Conservation (phyloP, 2,888 invertebrate genomes). For the Lasius fuliginosus region DNA sequence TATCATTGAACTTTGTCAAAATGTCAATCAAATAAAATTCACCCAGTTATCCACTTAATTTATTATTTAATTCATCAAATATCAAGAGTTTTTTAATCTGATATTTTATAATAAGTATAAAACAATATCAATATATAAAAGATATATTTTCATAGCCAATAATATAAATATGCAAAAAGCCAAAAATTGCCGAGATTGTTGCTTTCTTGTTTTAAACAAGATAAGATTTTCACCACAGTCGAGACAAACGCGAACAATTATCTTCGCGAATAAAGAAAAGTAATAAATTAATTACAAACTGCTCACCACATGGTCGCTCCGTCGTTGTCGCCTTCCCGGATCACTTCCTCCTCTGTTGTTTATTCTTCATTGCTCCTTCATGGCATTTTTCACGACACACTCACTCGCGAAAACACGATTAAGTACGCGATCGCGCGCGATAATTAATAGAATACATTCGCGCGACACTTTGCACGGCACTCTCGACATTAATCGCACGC, state of each 20-base stretch:
- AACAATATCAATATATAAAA: neutral
- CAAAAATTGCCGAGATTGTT: neutral
- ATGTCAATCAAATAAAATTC: neutral
- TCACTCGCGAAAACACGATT: neutral
- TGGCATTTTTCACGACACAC: neutral
- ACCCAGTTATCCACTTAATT: neutral
- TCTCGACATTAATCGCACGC: neutral
- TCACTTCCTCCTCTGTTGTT: neutral
- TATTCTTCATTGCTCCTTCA: neutral
- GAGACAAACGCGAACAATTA: too few relatives aligned
- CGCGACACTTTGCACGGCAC: neutral
- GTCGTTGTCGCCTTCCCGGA: neutral
- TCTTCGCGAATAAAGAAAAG: neutral
- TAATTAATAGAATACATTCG: neutral
- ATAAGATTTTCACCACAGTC: too few relatives aligned
- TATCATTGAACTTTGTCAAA: neutral
- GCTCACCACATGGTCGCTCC: neutral
- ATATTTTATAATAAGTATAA: neutral
- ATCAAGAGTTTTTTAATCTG: neutral
- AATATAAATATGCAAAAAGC: neutral
- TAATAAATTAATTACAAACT: neutral
- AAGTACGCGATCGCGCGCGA: too few relatives aligned
- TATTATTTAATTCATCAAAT: neutral
- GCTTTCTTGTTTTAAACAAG: neutral
- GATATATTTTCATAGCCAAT: neutral